A percentile compares a stretch with the other conserved stretches of the same genome.
Evolutionary conservation across 2,888 invertebrate genomes (phyloP).

Genomic region (Melanophora roralis): DNA sequence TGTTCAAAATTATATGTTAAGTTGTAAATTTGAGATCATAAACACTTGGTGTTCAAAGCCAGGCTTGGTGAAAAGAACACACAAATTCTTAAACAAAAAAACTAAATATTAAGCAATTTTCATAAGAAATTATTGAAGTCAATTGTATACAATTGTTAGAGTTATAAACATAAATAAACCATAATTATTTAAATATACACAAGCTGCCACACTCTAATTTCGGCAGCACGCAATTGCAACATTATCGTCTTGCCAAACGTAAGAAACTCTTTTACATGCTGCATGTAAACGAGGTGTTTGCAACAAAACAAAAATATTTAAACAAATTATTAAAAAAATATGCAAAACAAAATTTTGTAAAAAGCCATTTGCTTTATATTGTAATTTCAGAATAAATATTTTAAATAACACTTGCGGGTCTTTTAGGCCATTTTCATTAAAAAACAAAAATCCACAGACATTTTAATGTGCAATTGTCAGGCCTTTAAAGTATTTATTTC

Average conservation of each 20-base stretch:
- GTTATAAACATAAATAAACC: slow-evolving; percentile 14
- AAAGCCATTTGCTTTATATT: neutral
- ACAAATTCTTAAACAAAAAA: neutral
- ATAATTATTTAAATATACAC: slow-evolving; percentile 23
- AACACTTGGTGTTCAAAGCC: slow-evolving; percentile 41
- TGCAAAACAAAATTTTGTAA: neutral
- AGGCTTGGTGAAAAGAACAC: neutral
- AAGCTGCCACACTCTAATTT: slow-evolving; percentile 38
- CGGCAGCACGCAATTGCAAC: slow-evolving; percentile 58
- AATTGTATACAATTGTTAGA: slow-evolving; percentile 49
- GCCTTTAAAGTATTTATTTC: slow-evolving; percentile 5
- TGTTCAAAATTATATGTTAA: slow-evolving; percentile 60
- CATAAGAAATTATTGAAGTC: slow-evolving; percentile 46
- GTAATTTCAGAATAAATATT: neutral
- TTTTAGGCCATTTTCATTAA: neutral
- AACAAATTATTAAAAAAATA: neutral
- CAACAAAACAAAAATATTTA: slow-evolving; percentile 8
- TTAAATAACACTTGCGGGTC: neutral
- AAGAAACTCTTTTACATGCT: slow-evolving; percentile 5
- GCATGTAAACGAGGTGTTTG: slow-evolving; percentile 19
- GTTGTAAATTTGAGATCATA: slow-evolving; percentile 59
- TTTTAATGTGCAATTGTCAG: neutral
- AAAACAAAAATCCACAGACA: slow-evolving; percentile 4
- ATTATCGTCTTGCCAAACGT: slow-evolving; percentile 37
- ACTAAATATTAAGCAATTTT: slow-evolving; percentile 56